Base-by-base conservation (phyloP, 2,113 vertebrate genomes). In the Hippopotamus amphibius region DNA sequence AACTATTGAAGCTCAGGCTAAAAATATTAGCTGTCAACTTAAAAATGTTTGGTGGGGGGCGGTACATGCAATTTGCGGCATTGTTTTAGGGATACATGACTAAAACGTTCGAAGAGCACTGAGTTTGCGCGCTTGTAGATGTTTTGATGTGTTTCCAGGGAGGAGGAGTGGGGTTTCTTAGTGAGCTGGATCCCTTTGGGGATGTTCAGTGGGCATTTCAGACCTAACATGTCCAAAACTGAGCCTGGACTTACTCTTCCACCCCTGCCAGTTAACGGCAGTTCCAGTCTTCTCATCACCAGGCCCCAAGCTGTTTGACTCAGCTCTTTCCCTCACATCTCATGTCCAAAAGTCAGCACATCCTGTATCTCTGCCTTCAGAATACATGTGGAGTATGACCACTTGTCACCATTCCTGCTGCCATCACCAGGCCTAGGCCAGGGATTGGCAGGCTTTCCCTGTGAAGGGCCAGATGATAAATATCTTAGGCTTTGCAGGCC, bases 321-420 rank as follows among this genome's bases (percentile, higher is more conserved):
- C 7, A 15, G 68, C 68, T 61, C 13, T 28, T 90, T 37, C 9
- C 53, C 87, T 41, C 61, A 19, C 1, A 0, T 30, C 37, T 83
- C 6, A 1, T 8, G 37, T 30, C 17, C 9, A 6, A 2, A 21
- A n/a, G 48, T n/a, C 5, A 2, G 48, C 68, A 48, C 7, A 22
- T 55, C 66, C 30, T 26, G 43, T 14, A n/a, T 68, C 33, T 41
- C 53, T 22, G 55, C 59, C 46, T 50, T 90, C 57, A 16, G 2
- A 14, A 43, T 13, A 8, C 46, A 3, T 24, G 61, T 85, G 61
- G 59, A 48, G 22, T 28, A 5, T 30, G 24, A 24, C 43, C 84
- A 3, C 59, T 66, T 15, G 14, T 82, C 28, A n/a, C 24, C 21
- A 63, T 46, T n/a, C 12, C 69, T 69, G 9, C 48, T 10, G 72